Percentiles rank a stretch among this genome's conserved stretches.
phyloP scores from a whole-genome alignment of 2,888 invertebrate species.

The Osedax frankpressi region DNA sequence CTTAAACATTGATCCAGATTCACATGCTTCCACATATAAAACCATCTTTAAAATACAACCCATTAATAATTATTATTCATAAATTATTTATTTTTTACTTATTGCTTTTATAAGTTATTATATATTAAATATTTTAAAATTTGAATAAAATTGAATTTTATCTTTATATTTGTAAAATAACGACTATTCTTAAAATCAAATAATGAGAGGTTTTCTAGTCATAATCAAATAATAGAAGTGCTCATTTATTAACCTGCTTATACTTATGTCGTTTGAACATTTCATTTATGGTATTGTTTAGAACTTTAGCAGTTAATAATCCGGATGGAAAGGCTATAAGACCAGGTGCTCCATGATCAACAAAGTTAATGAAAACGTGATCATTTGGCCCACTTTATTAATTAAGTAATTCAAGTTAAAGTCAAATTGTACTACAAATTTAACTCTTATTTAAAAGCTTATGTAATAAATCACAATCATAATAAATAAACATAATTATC shows the following conservation, averaged over 20 bases:
- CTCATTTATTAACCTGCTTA: not conserved
- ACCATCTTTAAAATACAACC: conserved; percentile 50
- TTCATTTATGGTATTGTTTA: not conserved
- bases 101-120: not conserved
- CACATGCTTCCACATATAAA: conserved; percentile 55
- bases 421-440: too few species aligned
- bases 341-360: conserved; percentile 54
- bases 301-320: not conserved
- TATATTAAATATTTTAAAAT: not conserved
- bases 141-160: too few species aligned
- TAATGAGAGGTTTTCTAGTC: too few species aligned
- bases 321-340: conserved; percentile 50
- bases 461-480: not conserved
- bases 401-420: too few species aligned
- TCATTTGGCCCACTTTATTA: conserved; percentile 51
- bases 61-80: too few species aligned
- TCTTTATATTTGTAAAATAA: too few species aligned
- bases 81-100: too few species aligned
- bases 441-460: too few species aligned
- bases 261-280: not conserved
- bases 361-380: conserved; percentile 54
- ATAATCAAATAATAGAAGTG: too few species aligned
- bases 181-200: too few species aligned
- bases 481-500: too few species aligned
- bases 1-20: conserved; percentile 55